Conservation (phyloP, 2,797 vertebrate species). For the Phaenicophaeus curvirostris region DNA sequence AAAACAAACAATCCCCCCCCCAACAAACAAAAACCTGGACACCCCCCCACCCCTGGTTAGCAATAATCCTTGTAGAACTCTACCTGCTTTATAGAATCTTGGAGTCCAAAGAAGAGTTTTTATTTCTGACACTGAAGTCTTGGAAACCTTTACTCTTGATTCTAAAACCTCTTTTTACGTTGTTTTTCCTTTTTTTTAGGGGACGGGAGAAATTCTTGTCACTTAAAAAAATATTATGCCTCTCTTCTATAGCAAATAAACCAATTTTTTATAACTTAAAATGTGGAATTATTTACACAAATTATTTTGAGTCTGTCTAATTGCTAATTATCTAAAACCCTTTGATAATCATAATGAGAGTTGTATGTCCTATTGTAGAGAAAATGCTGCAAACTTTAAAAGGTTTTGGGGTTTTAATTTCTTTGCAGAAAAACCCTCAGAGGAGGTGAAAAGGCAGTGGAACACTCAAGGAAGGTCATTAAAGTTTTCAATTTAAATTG, state of each 20-base stretch:
- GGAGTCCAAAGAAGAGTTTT: neutral
- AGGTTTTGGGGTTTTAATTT: neutral
- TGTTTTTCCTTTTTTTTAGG: neutral
- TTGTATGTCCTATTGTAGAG: neutral
- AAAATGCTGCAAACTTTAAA: neutral
- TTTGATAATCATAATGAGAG: neutral
- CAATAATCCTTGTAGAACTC: neutral
- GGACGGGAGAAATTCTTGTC: fast-evolving
- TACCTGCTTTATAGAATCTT: neutral
- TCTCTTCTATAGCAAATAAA: neutral
- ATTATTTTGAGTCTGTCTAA: neutral
- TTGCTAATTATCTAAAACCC: neutral
- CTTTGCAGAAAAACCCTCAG: neutral
- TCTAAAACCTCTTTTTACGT: neutral
- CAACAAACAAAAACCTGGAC: neutral
- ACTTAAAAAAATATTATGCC: neutral
- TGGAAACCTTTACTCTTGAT: neutral
- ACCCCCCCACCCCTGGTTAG: fast-evolving
- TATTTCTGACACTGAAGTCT: neutral
- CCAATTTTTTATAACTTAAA: neutral
- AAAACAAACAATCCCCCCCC: neutral
- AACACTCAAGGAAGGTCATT: neutral
- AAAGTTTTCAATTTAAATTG: conserved; percentile 58
- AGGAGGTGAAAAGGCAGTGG: conserved; percentile 1
- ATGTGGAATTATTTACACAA: neutral